Percentiles rank a stretch among this genome's conserved stretches.
phyloP scores from a whole-genome alignment of 2,888 invertebrate species.

The Auanema sp. region DNA sequence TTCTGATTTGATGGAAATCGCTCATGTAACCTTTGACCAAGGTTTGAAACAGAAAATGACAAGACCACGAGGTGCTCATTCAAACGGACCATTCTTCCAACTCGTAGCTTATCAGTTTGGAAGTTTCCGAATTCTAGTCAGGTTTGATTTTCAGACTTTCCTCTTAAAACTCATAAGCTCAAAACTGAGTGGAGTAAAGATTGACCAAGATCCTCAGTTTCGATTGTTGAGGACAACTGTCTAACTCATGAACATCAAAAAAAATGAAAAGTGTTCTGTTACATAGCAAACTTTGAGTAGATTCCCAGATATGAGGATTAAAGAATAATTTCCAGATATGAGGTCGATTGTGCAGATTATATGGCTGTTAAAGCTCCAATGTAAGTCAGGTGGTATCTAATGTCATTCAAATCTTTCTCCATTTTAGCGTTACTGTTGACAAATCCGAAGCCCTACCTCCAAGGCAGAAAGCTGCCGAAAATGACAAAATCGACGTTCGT shows the following conservation, averaged over 20 bases:
- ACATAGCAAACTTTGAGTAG: too few relatives aligned
- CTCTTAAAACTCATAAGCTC: neutral
- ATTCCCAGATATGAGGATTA: neutral
- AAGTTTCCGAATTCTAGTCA: slow-evolving; percentile 57
- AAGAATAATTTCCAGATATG: slow-evolving; percentile 38
- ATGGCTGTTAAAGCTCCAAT: slow-evolving; percentile 50
- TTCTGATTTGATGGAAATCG: slow-evolving; percentile 61
- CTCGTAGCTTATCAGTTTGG: slow-evolving; percentile 62
- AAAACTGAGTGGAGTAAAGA: too few relatives aligned
- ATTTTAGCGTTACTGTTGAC: slow-evolving; percentile 39
- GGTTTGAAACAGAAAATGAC: slow-evolving; percentile 57
- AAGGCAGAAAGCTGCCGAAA: slow-evolving; percentile 49
- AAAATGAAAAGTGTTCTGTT: too few relatives aligned
- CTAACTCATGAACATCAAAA: too few relatives aligned
- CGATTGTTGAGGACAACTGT: too few relatives aligned
- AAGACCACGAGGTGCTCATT: slow-evolving; percentile 54
- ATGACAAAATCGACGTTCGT: slow-evolving; percentile 41
- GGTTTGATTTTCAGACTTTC: slow-evolving; percentile 15
- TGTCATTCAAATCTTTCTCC: neutral
- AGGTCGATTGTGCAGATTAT: slow-evolving; percentile 63
- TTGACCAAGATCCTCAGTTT: too few relatives aligned
- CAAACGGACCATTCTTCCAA: slow-evolving; percentile 62
- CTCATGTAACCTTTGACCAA: slow-evolving; percentile 57
- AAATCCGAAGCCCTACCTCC: slow-evolving; percentile 49
- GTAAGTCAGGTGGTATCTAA: slow-evolving; percentile 25